Evolutionary conservation across 2,888 invertebrate species (phyloP), one percentile per base, ranked within the genome.

Genomic region (Noctua janthe): DNA sequence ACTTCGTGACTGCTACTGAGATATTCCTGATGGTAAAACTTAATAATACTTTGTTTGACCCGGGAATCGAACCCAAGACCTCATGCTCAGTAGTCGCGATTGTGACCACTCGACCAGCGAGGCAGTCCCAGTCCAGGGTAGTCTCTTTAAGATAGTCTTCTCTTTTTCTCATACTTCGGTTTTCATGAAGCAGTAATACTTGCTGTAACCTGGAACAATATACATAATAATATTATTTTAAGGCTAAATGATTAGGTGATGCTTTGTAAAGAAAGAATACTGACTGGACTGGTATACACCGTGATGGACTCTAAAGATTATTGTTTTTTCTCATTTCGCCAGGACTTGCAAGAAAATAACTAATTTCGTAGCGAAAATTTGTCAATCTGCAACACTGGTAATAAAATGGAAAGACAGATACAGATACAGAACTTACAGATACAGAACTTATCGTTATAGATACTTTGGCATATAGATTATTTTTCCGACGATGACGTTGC

Each of bases 141-240:
- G 43, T 7, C 7, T 43, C 0, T 43, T 43, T 43, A 43, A 43
- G 5, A 43, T 43, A 43, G 17, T 4, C 1, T 1, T 67, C 73
- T 47, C 47, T 70, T 6, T 70, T 51, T 39, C 51, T 23, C n/a
- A 20, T 6, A 1, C 39, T 49, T 66, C 7, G 17, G 8, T 10
- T 75, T 54, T 29, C 62, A 29, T n/a, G 20, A 39, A 20, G 15
- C 8, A 17, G 23, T 17, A 17, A 23, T 8, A 2, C 8, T 39
- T 5, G 35, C 7, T 10, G 35, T 15, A 5, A 56, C 29, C 83
- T 84, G 87, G 47, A 84, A 84, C 83, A 84, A 87, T 56, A 84
- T 17, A 62, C 0, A 47, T 47, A 0, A 70, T 8, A 5, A 0
- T 47, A 20, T 71, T 62, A 77, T 4, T 49, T 49, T 47, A 47